phyloP scores from a whole-genome alignment of 2,888 invertebrate genomes.

The Aethes cnicana region DNA sequence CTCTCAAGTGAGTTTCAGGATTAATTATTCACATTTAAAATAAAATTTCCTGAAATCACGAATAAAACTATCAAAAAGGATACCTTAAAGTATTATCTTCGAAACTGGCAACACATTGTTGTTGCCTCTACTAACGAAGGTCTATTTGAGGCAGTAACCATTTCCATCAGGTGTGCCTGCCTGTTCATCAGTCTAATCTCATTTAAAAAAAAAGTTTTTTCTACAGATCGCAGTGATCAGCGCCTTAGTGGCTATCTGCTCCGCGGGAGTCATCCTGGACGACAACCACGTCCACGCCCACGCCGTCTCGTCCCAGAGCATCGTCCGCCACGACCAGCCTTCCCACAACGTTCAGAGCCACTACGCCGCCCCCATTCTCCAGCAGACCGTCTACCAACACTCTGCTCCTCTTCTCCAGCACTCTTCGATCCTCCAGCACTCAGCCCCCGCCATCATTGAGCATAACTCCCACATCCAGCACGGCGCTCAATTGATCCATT shows the following conservation, averaged over 20 bases:
- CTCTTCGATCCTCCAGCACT: slow-evolving; percentile 35
- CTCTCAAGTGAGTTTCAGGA: slow-evolving; percentile 67
- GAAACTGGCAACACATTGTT: background rate
- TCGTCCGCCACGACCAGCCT: slow-evolving; percentile 66
- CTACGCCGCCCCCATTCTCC: slow-evolving; percentile 40
- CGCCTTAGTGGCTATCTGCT: slow-evolving; percentile 69
- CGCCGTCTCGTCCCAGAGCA: slow-evolving; percentile 72
- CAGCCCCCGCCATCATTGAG: slow-evolving; percentile 16
- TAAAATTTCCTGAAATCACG: background rate
- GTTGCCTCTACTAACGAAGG: no score
- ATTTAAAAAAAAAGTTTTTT: background rate
- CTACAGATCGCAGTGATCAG: slow-evolving; percentile 69
- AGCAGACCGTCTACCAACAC: slow-evolving; percentile 39
- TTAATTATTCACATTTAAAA: background rate
- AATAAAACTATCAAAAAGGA: background rate
- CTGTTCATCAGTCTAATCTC: no score
- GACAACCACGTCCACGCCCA: slow-evolving; percentile 47
- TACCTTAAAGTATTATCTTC: background rate
- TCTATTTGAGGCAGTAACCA: no score
- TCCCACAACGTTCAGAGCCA: slow-evolving; percentile 45
- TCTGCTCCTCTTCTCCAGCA: slow-evolving; percentile 35
- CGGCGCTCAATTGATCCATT: slow-evolving; percentile 22
- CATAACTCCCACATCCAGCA: slow-evolving; percentile 17
- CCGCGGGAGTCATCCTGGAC: slow-evolving; percentile 65
- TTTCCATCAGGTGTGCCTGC: no score